These are phyloP conservation scores for Drosophila demipolita DNA, from an alignment of 2,888 invertebrate genomes.

Conservation along the genomic window DNA sequence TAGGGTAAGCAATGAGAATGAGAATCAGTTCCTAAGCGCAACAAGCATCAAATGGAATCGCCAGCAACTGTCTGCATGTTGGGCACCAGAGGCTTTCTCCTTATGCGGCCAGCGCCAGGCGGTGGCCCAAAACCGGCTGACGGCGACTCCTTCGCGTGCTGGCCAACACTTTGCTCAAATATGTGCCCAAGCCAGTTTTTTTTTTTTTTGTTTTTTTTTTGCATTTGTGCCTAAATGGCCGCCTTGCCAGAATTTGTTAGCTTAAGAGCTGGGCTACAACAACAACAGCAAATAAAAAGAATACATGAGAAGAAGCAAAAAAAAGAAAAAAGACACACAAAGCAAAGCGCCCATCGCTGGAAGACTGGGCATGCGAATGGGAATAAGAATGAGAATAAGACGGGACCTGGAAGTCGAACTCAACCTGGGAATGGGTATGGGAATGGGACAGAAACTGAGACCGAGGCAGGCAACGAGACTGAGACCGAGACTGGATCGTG, in stretches of 20 bases:
- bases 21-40: constrained; percentile 48
- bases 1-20: constrained; percentile 1
- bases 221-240: constrained; percentile 58
- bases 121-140: constrained; percentile 54
- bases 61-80: constrained; percentile 27
- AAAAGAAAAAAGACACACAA: constrained; percentile 41
- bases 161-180: constrained; percentile 78
- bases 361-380: constrained; percentile 55
- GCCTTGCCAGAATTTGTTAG: constrained; percentile 79
- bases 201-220: constrained; percentile 17
- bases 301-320: constrained; percentile 42
- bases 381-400: constrained; percentile 55
- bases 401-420: constrained; percentile 53
- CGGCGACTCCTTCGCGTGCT: constrained; percentile 62
- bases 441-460: constrained; percentile 17
- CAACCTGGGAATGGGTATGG: constrained; percentile 27
- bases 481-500: constrained; percentile 65
- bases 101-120: constrained; percentile 56
- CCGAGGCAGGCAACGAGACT: constrained; percentile 17
- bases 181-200: constrained; percentile 77
- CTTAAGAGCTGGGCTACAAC: constrained; percentile 44
- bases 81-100: constrained; percentile 66
- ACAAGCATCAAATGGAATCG: constrained; percentile 51
- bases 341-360: constrained; percentile 72
- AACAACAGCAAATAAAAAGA: constrained; percentile 28